A percentile compares a stretch with the other conserved stretches of the same genome.
phyloP scores from a whole-genome alignment of 2,113 vertebrate species.

The Amia ocellicauda region DNA sequence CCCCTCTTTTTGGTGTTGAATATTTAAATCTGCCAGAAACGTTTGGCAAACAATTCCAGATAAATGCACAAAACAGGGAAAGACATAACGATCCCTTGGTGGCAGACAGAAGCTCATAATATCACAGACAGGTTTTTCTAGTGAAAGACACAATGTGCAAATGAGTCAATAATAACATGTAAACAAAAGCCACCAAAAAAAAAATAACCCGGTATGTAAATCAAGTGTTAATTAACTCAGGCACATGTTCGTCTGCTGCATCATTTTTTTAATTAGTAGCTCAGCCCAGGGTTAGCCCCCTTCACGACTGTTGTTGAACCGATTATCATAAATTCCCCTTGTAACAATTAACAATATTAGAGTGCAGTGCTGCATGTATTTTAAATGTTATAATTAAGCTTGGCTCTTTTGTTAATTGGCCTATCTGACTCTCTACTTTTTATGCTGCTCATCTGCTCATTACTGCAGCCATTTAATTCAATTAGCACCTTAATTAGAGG shows the following conservation, averaged over 20 bases:
- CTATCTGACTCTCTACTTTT: conserved; percentile 97
- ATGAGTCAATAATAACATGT: conserved; percentile 22
- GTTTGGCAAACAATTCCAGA: background rate
- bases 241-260: conserved; percentile 65
- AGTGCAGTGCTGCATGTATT: conserved; percentile 81
- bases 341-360: conserved; percentile 94
- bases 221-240: conserved; percentile 74
- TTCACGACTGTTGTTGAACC: conserved; percentile 81
- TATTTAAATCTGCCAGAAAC: too few species aligned
- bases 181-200: conserved; percentile 20
- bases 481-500: conserved; percentile 98
- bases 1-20: too few species aligned
- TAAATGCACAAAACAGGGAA: too few species aligned
- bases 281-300: conserved; percentile 59
- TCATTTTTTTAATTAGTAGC: conserved; percentile 77
- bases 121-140: background rate
- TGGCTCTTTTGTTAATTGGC: conserved; percentile 97
- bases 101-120: background rate
- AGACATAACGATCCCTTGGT: background rate
- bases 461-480: conserved; percentile 98
- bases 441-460: conserved; percentile 95
- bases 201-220: conserved; percentile 68
- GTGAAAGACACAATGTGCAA: conserved; percentile 6
- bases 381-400: conserved; percentile 98
- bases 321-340: conserved; percentile 98